Conservation (phyloP, 64 coral and sea anemone genomes). For the Montipora efflorescens region DNA sequence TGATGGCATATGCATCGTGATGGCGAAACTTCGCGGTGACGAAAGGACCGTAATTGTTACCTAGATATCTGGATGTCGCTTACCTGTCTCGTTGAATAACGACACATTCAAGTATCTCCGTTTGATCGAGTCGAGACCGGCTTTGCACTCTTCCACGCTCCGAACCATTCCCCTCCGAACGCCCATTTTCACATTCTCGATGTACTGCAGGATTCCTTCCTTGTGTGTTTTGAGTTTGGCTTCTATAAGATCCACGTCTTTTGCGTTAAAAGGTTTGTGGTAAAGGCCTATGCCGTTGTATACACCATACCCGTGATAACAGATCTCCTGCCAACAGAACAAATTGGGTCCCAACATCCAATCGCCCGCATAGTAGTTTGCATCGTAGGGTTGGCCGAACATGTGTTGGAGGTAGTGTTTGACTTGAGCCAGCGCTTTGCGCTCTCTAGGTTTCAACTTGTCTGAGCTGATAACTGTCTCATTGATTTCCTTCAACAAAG, state of each 20-base stretch:
- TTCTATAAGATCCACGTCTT: constrained; percentile 58
- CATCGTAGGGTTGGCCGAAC: constrained; percentile 85
- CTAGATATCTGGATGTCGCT: background rate
- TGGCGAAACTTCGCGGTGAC: too few relatives aligned
- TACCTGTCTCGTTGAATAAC: constrained; percentile 75
- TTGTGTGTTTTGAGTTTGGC: constrained; percentile 56
- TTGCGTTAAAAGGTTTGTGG: constrained; percentile 51
- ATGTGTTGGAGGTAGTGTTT: constrained; percentile 87
- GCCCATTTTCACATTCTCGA: constrained; percentile 86
- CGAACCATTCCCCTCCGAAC: constrained; percentile 78
- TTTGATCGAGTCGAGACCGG: constrained; percentile 76
- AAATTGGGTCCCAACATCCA: constrained; percentile 96
- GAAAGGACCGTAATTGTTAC: too few relatives aligned
- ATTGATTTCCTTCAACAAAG: constrained; percentile 68
- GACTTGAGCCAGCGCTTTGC: constrained; percentile 76
- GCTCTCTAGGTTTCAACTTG: constrained; percentile 81
- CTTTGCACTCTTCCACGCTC: constrained; percentile 76
- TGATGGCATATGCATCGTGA: too few relatives aligned
- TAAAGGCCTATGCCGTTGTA: constrained; percentile 55
- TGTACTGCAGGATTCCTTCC: constrained; percentile 69
- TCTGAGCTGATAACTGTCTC: constrained; percentile 26
- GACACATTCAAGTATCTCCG: constrained; percentile 83
- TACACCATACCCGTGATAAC: constrained; percentile 60
- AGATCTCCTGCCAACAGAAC: constrained; percentile 91
- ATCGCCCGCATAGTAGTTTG: constrained; percentile 89